Evolutionary conservation across 2,888 invertebrate species (phyloP).

Genomic region (Yponomeuta plumbellus): DNA sequence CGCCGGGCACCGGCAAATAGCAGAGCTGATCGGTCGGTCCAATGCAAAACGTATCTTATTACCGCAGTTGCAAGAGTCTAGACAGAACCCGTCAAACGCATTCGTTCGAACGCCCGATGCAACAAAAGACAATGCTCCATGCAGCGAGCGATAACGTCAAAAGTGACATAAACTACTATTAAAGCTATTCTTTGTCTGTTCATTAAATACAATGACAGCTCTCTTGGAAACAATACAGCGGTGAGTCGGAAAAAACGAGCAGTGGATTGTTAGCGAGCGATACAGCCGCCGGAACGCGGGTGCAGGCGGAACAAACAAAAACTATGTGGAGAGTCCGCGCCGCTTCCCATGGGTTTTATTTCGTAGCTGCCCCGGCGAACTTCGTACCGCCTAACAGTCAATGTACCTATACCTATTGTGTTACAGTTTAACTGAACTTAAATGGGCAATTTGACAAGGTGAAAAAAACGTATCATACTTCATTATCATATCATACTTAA

Average conservation of each 20-base stretch:
- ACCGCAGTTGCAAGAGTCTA: not conserved
- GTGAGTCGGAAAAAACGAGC: not conserved
- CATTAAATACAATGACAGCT: conserved; percentile 5
- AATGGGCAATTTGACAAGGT: no score
- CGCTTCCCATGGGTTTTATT: not conserved
- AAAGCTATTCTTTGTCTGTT: not conserved
- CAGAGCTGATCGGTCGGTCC: not conserved
- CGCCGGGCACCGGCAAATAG: not conserved
- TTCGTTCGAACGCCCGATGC: not conserved
- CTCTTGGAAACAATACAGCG: not conserved
- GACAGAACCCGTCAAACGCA: not conserved
- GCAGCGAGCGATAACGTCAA: conserved; percentile 7
- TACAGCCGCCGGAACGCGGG: not conserved
- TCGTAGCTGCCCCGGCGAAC: no score
- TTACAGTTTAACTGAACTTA: no score
- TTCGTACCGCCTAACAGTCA: no score
- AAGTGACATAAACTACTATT: conserved; percentile 7
- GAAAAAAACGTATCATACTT: no score
- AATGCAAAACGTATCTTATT: not conserved
- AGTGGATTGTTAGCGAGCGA: not conserved
- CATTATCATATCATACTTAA: no score
- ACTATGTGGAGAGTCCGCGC: not conserved
- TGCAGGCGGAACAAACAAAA: not conserved
- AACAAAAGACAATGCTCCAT: conserved; percentile 10
- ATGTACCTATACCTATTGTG: no score